A percentile compares a stretch with the other conserved stretches of the same genome.
These are phyloP conservation scores for Phalacrocorax aristotelis DNA, from an alignment of 2,113 vertebrate species.

Conservation along the genomic window DNA sequence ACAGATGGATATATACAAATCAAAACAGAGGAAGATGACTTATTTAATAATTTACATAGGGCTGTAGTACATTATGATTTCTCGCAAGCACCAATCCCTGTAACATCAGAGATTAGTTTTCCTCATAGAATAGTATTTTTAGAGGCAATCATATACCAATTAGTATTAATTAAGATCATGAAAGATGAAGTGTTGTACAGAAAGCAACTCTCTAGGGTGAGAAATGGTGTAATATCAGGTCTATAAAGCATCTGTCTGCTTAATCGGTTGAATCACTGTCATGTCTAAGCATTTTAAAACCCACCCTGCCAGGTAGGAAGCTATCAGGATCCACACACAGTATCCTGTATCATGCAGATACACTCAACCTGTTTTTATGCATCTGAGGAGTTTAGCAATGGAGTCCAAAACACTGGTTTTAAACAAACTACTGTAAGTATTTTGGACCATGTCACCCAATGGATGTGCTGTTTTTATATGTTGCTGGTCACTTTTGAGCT, in stretches of 20 bases:
- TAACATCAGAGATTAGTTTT: background rate
- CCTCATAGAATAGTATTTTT: background rate
- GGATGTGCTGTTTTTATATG: background rate
- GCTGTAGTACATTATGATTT: background rate
- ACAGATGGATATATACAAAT: background rate
- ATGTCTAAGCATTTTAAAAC: background rate
- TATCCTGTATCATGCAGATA: background rate
- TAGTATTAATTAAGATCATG: constrained; percentile 20
- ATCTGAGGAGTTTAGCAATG: background rate
- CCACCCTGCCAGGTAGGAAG: background rate
- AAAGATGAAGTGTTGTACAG: background rate
- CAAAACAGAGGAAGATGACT: background rate
- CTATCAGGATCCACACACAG: background rate
- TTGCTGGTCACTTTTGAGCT: background rate
- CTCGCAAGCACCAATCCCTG: background rate
- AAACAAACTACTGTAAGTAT: background rate
- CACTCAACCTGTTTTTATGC: background rate
- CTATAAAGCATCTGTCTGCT: background rate
- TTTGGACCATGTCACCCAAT: background rate
- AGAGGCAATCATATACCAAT: background rate
- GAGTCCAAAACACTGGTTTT: background rate
- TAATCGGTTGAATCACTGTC: background rate
- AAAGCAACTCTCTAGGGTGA: background rate
- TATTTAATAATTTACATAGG: background rate
- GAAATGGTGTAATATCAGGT: background rate